Base-by-base conservation (phyloP, 30 jellyfish, hydroid and myxozoan genomes). In the Catostylus mosaicus region DNA sequence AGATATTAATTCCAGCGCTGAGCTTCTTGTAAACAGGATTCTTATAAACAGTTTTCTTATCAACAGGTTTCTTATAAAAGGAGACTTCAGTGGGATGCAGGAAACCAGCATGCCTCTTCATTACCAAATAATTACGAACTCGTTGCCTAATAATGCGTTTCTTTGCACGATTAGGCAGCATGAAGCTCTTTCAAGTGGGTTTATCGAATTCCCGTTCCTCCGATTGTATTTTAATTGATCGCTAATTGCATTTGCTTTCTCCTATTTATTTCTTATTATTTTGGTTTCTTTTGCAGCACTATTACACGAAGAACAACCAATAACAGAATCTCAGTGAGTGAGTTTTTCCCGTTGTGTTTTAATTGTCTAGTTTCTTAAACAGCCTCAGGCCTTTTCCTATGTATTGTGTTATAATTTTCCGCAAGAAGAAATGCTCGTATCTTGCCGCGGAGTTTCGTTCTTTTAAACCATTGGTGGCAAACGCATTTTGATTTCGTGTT, bases 241-340 rank as follows among this genome's bases (percentile, higher is more conserved):
- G 1, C 81, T 79, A 79, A 79, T 79, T 79, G 89, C 89, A 79
- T 79, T 79, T 79, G 62, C 37, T 38, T 38, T 54, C 38, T 46
- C 61, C 46, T 47, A 43, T 67, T 64, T 56, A 24, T 52, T 52
- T 59, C 74, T 59, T 38, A 47, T 60, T 54, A 36, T 60, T 76
- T 31, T 35, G 5, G 8, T 40, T 75, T 75, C 46, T 54, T 38
- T 37, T 70, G 26, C 37, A 70, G 82, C 64, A 51, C 67, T 46
- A 51, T 46, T 6, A 18, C 30, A 24, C 11, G 67, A 70, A 34
- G 37, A 38, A 45, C 47, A 0, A 38, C n/a, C 33, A 36, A 10
- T 22, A 70, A 32, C 2, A 34, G 52, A 35, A 36, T 34, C 20
- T 30, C 26, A 26, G 22, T 12, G 52, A 62, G 31, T 30, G 22